Evolutionary conservation across 1,140 invertebrate genomes (phyloP).

Genomic region (Macrocentrus cingulum): DNA sequence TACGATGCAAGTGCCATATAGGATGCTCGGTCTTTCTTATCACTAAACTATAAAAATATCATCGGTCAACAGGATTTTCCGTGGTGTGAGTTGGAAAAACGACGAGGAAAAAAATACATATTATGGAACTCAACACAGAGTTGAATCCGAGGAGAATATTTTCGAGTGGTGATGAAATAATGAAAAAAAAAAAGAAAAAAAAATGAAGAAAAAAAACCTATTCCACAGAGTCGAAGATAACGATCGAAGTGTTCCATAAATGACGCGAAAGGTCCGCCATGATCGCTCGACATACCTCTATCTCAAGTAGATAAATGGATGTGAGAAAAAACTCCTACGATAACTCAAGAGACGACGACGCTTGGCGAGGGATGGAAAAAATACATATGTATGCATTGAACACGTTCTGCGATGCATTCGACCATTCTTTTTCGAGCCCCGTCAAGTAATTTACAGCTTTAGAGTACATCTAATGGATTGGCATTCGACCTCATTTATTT

Average conservation of each 20-base stretch:
- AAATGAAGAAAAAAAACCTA: conserved; percentile 31
- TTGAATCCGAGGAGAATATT: conserved; percentile 1
- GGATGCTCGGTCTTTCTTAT: conserved; percentile 32
- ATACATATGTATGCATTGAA: no score
- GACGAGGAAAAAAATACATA: not conserved
- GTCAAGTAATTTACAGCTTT: conserved; percentile 8
- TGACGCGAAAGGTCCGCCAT: conserved; percentile 31
- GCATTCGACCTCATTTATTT: conserved; percentile 5
- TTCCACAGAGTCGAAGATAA: conserved; percentile 32
- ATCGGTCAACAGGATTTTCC: conserved; percentile 26
- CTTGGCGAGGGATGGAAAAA: no score
- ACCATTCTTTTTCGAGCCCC: not conserved
- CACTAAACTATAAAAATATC: conserved; percentile 36
- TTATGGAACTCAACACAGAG: no score
- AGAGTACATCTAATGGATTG: not conserved
- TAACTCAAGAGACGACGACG: conserved; percentile 1
- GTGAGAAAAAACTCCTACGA: conserved; percentile 11
- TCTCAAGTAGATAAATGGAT: conserved; percentile 20
- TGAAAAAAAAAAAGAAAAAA: no score
- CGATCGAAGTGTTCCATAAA: conserved; percentile 40
- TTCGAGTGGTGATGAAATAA: conserved; percentile 4
- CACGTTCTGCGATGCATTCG: no score
- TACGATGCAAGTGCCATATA: conserved; percentile 7
- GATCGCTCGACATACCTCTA: not conserved
- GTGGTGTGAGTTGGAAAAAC: not conserved